These are phyloP conservation scores for Romanomermis culicivorax DNA, from an alignment of 2,888 invertebrate genomes.

Conservation along the genomic window DNA sequence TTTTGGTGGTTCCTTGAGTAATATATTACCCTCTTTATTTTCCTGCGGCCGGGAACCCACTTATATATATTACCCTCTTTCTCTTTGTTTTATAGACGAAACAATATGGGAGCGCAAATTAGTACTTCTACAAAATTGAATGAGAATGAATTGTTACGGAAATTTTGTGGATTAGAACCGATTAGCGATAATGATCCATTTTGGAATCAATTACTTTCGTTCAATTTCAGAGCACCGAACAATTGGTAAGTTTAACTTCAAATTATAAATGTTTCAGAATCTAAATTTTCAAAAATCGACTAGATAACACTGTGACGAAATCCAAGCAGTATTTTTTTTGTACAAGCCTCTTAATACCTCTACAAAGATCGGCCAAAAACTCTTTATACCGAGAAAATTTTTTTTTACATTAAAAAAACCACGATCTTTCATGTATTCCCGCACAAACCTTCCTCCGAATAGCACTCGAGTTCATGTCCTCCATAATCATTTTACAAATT, in stretches of 20 bases:
- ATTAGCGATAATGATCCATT: slow-evolving; percentile 68
- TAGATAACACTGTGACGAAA: background rate
- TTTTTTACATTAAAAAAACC: no score
- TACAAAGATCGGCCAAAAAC: background rate
- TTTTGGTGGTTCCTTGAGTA: no score
- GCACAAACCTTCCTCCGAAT: no score
- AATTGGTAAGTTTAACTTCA: background rate
- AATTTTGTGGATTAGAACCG: slow-evolving; percentile 54
- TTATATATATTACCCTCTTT: no score
- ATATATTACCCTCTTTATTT: no score
- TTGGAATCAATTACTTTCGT: slow-evolving; percentile 80
- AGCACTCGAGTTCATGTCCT: no score
- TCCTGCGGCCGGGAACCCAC: no score
- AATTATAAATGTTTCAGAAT: background rate
- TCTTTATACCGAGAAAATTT: no score
- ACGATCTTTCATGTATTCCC: no score
- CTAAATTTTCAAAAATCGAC: background rate
- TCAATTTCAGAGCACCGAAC: slow-evolving; percentile 33
- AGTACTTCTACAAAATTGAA: slow-evolving; percentile 39
- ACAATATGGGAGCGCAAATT: slow-evolving; percentile 5
- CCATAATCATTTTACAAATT: no score
- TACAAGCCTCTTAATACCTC: background rate
- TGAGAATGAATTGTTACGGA: slow-evolving; percentile 51
- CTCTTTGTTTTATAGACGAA: no score
- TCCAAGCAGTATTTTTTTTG: background rate